Base-by-base conservation (phyloP, 2,113 vertebrate genomes). In the Sporophila hypoxantha region DNA sequence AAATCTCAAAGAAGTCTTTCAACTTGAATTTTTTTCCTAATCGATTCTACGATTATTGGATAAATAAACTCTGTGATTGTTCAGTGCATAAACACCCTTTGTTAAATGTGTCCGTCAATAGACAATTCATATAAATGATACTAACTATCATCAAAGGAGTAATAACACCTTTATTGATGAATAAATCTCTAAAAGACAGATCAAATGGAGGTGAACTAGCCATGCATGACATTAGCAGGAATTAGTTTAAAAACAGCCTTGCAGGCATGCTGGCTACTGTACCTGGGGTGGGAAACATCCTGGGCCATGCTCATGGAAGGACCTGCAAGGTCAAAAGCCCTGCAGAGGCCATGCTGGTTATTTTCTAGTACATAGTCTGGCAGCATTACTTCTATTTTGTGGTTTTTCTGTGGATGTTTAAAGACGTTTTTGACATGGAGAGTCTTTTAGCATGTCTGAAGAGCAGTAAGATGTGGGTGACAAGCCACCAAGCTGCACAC, bases 101-200 rank as follows among this genome's bases (percentile, higher is more conserved):
- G 75, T 95, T 95, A 91, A 94, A 93, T 91, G 89, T 93, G 93
- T 93, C 91, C 82, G 3, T 95, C 93, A 82, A 96, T 90, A 96
- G 96, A 95, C 90, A 95, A 95, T 95, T 96, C 95, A 95, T 96
- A 94, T 69, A 92, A 94, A 95, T 95, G 95, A 94, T 95, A 95
- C 95, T 96, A 96, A 94, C 96, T 96, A 95, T 95, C 93, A 90
- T 96, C 96, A 77, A 76, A 96, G 96, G 95, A 92, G 91, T 90
- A 94, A 96, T 97, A 96, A 96, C 67, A 12, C 92, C 92, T 97
- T 97, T 96, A 97, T 97, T 97, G 96, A 95, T 96, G 94, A 97
- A 97, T 97, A 97, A 97, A 97, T 97, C 96, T 97, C 93, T 78
- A 85, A 96, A 95, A 95, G 97, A 97, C 96, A 94, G 94, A 96